Evolutionary conservation across 2,888 invertebrate genomes (phyloP), one percentile per base, ranked within the genome.

Genomic region (Axea sp.): DNA sequence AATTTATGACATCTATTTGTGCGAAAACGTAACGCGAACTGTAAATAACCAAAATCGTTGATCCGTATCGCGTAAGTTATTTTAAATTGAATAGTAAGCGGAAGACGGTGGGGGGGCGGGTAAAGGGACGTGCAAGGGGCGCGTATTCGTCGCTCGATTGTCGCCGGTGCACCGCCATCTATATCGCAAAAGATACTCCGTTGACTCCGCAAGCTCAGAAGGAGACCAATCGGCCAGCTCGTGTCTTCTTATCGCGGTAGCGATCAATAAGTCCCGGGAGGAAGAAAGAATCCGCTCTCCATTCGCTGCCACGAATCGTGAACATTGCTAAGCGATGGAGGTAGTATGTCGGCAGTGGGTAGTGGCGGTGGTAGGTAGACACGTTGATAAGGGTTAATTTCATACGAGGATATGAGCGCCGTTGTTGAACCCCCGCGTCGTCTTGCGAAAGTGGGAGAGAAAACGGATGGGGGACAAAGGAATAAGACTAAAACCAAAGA

Each of bases 301-400:
- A 81, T 82, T 83, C 81, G 82, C 80, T 79, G 78, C 77, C 81
- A 77, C 76, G 74, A 77, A 77, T 79, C 76, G 67, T 62, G 71
- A 71, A 67, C 71, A 71, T 64, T 57, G 62, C 76, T 72, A 75
- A 75, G 76, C 55, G 75, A 75, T 76, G 80, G 69, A 45, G 75
- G 76, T 69, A 69, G 77, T 64, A 69, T 37, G 53, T 60, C 71
- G 73, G 74, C 24, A 71, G 69, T 53, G 64, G 60, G 51, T 41
- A 72, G 71, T 53, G 72, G 69, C 57, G 73, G 73, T 47, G 41
- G 60, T 59, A 37, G 69, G 77, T 73, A 73, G 76, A 77, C 75
- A 79, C 76, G 80, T 87, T 88, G 88, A 88, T 88, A 88, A 88
- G 88, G 88, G 88, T 88, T 88, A 88, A 88, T 88, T 88, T 88